Conservation (phyloP, 2,888 invertebrate species). For the Stenodema calcarata region DNA sequence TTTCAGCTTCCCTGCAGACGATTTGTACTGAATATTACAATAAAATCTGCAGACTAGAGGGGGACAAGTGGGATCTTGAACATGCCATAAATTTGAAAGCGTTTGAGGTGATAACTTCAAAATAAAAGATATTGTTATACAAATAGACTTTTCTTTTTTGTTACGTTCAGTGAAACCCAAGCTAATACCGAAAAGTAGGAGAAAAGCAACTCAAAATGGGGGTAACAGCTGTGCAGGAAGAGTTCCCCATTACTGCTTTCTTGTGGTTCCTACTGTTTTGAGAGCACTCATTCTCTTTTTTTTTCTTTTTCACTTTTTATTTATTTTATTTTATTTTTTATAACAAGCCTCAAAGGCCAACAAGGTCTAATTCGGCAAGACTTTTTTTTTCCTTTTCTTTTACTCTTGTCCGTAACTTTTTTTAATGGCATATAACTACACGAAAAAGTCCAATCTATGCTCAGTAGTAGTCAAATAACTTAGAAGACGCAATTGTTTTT, state of each 20-base stretch:
- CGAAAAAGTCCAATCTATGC: background rate
- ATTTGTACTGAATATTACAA: slow-evolving; percentile 80
- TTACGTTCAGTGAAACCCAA: slow-evolving; percentile 44
- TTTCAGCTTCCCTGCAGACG: slow-evolving; percentile 57
- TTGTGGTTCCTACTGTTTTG: slow-evolving; percentile 40
- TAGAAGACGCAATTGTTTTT: background rate
- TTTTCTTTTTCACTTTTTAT: slow-evolving; percentile 7
- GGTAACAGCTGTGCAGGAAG: slow-evolving; percentile 55
- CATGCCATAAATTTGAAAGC: slow-evolving; percentile 77
- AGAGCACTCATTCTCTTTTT: slow-evolving; percentile 42
- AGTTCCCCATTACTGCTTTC: slow-evolving; percentile 52
- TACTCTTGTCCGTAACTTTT: background rate
- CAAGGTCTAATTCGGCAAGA: background rate
- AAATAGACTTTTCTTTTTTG: slow-evolving; percentile 46
- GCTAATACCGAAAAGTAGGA: slow-evolving; percentile 43
- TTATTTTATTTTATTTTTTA: background rate
- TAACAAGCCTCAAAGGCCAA: background rate
- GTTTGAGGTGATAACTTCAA: slow-evolving; percentile 56
- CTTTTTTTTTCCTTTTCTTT: background rate
- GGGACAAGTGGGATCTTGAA: slow-evolving; percentile 99
- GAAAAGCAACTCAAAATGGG: slow-evolving; percentile 51
- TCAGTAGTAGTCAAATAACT: background rate
- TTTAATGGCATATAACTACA: background rate
- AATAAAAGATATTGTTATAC: slow-evolving; percentile 41
- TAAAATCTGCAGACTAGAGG: slow-evolving; percentile 90